Evolutionary conservation across 2,113 vertebrate genomes (phyloP), one percentile per base, ranked within the genome.

Genomic region (Oryctolagus cuniculus): DNA sequence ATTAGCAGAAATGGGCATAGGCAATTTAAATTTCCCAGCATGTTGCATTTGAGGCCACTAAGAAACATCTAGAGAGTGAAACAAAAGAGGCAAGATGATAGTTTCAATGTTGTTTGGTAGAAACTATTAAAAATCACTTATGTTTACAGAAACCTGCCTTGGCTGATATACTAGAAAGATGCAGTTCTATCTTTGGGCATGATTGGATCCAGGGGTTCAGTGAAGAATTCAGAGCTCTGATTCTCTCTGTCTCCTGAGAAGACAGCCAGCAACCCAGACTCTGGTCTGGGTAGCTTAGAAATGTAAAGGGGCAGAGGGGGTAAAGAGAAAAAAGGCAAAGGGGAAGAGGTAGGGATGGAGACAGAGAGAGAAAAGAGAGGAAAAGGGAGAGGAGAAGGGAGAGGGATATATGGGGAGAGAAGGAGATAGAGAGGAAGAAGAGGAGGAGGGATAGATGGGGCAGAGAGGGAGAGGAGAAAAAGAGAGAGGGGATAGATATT

Each of bases 111-210:
- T 8, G 66, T 10, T 0, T n/a, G 53, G 31, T 58, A 38, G 58
- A 94, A 29, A 24, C 10, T 79, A 36, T 34, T 69, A 75, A 92
- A 94, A 81, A 66, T 82, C 91, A 74, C 58, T 88, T 44, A 7
- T 3, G 12, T 31, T 38, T 66, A 72, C 92, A 94, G 51, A 64
- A 90, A 11, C 3, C 31, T 34, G 25, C 61, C 21, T 34, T 93
- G 64, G 36, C 38, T 87, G 21, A 27, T 3, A 4, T 89, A 79
- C 36, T 5, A 55, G 66, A 31, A 88, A 17, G 66, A 91, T 58
- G 55, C 0, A 58, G 13, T 53, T 27, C 9, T 86, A 21, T 63
- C 78, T 53, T 75, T 17, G 85, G 94, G 13, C 10, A 22, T 74
- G 64, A 77, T 61, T 87, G 21, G 31, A 67, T 73, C n/a, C 3